Evolutionary conservation across 2,888 invertebrate genomes (phyloP).

Genomic region (Temnothorax rugatulus): DNA sequence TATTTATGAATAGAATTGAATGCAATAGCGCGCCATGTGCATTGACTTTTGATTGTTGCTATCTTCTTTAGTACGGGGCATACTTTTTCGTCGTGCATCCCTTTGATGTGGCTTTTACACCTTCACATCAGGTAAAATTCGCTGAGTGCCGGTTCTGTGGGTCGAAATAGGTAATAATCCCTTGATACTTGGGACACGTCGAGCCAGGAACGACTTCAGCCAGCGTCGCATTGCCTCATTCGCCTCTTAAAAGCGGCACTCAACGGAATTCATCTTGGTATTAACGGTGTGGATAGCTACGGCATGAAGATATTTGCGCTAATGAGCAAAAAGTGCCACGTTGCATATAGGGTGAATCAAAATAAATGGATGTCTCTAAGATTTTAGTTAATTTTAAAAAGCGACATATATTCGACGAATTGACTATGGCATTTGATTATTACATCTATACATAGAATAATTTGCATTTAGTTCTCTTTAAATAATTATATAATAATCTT

Average conservation of each 20-base stretch:
- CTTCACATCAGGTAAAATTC: slow-evolving; percentile 31
- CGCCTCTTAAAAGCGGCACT: slow-evolving; percentile 53
- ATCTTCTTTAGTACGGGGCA: slow-evolving; percentile 9
- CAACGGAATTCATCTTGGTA: slow-evolving; percentile 42
- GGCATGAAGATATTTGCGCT: slow-evolving; percentile 39
- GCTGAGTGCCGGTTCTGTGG: slow-evolving; percentile 11
- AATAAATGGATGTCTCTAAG: background rate
- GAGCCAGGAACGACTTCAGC: slow-evolving; percentile 21
- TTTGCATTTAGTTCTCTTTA: background rate
- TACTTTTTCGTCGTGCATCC: background rate
- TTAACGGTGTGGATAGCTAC: slow-evolving; percentile 1
- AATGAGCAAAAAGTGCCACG: slow-evolving; percentile 39
- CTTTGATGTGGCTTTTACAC: slow-evolving; percentile 46
- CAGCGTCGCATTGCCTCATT: slow-evolving; percentile 34
- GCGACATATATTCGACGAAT: background rate
- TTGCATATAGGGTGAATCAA: background rate
- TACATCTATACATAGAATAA: background rate
- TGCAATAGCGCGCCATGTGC: background rate
- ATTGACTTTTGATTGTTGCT: background rate
- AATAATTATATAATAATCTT: background rate
- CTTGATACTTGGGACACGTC: slow-evolving; percentile 17
- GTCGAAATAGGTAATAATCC: slow-evolving; percentile 47
- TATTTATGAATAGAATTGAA: slow-evolving; percentile 3
- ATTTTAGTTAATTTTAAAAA: background rate
- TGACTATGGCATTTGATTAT: background rate